Conservation (phyloP, 2,888 invertebrate species). For the Plusia festucae region DNA sequence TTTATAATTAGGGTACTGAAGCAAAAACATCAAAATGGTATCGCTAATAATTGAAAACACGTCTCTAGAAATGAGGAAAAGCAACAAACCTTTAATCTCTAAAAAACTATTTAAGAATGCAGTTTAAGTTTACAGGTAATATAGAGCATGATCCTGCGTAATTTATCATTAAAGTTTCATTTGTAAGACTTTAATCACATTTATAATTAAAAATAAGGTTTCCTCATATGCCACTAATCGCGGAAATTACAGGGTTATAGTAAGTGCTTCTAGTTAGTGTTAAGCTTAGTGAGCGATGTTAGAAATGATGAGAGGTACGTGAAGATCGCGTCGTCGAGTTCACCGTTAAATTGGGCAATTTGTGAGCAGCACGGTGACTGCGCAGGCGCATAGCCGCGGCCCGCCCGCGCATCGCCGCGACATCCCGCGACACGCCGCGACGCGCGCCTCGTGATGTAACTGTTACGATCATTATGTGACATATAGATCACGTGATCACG, state of each 20-base stretch:
- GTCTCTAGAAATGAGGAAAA: not conserved
- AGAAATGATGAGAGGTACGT: conserved; percentile 56
- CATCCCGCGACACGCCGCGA: conserved; percentile 65
- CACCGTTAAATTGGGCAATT: conserved; percentile 88
- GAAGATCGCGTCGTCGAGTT: conserved; percentile 58
- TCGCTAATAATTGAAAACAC: not conserved
- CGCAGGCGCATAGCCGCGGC: conserved; percentile 57
- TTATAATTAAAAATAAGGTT: conserved; percentile 48
- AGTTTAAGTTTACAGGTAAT: not conserved
- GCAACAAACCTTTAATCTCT: not conserved
- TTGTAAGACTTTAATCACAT: conserved; percentile 15
- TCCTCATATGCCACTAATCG: conserved; percentile 34
- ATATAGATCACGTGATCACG: conserved; percentile 76
- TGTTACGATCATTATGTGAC: conserved; percentile 83
- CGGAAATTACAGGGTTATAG: conserved; percentile 48
- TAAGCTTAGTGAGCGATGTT: conserved; percentile 48
- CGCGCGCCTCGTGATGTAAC: conserved; percentile 76
- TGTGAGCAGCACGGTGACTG: conserved; percentile 80
- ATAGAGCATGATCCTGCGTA: not conserved
- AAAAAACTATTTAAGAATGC: not conserved
- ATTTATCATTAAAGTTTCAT: conserved; percentile 7
- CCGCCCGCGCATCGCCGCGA: conserved; percentile 54
- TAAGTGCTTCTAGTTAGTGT: conserved; percentile 53
- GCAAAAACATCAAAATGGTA: conserved; percentile 34
- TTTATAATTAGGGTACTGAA: conserved; percentile 59